Evolutionary conservation across 2,888 invertebrate species (phyloP).

Genomic region (Eupithecia dodoneata): DNA sequence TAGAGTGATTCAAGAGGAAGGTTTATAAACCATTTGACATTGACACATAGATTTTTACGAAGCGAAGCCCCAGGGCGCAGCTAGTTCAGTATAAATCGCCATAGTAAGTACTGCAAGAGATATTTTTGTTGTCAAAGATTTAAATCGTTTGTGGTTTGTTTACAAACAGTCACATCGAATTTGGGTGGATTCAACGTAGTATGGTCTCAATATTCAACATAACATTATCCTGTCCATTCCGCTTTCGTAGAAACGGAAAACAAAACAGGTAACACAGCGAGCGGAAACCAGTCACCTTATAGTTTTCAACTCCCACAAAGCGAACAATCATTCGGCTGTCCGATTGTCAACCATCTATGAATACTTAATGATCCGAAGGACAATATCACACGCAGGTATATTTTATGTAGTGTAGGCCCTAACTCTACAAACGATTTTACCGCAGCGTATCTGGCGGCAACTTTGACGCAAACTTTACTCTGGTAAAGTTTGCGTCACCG

Average conservation of each 20-base stretch:
- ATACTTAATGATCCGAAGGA: not conserved
- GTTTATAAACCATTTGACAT: no score
- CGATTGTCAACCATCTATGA: conserved; percentile 1
- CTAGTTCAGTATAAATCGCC: not conserved
- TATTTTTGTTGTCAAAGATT: no score
- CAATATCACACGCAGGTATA: not conserved
- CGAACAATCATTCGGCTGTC: not conserved
- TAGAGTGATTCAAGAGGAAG: no score
- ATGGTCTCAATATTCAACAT: not conserved
- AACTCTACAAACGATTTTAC: not conserved
- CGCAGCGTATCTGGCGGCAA: no score
- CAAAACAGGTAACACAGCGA: not conserved
- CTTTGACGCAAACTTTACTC: no score
- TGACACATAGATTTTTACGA: no score
- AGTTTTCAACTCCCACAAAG: not conserved
- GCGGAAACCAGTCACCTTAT: not conserved
- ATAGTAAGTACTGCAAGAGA: not conserved
- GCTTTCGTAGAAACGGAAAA: not conserved
- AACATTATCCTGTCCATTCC: not conserved
- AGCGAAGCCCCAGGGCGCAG: no score
- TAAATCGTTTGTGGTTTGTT: no score
- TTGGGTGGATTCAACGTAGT: no score
- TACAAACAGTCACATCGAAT: no score
- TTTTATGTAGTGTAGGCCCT: not conserved
- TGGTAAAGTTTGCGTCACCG: no score